Evolutionary conservation across 2,888 invertebrate genomes (phyloP).

Genomic region (Liposcelis brunnea): DNA sequence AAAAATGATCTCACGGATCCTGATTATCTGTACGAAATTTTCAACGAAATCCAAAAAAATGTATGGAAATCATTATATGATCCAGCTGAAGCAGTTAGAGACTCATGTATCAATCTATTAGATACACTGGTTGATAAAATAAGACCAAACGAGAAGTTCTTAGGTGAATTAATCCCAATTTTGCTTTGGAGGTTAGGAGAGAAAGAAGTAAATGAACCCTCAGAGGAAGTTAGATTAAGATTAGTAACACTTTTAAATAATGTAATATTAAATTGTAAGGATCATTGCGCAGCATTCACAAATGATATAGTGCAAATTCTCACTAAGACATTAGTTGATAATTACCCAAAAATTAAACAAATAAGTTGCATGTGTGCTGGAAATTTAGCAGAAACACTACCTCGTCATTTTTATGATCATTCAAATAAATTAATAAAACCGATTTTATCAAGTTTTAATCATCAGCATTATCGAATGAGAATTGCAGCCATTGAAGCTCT

Average conservation of each 20-base stretch:
- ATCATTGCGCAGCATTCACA: conserved; percentile 46
- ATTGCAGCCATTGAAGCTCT: conserved; percentile 55
- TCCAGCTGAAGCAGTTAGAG: conserved; percentile 43
- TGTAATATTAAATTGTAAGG: conserved; percentile 45
- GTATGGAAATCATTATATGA: conserved; percentile 34
- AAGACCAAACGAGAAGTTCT: conserved; percentile 49
- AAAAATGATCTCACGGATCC: conserved; percentile 25
- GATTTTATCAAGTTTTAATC: conserved; percentile 49
- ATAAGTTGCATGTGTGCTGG: conserved; percentile 57
- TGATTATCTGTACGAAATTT: conserved; percentile 27
- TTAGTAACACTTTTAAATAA: conserved; percentile 45
- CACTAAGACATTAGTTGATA: conserved; percentile 52
- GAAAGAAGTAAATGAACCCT: conserved; percentile 48
- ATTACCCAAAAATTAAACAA: conserved; percentile 63
- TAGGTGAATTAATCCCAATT: conserved; percentile 57
- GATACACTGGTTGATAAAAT: conserved; percentile 37
- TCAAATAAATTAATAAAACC: conserved; percentile 59
- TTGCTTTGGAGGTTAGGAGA: conserved; percentile 60
- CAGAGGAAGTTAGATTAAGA: conserved; percentile 67
- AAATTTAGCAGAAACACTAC: conserved; percentile 40
- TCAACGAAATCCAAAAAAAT: conserved; percentile 29
- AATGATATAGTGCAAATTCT: conserved; percentile 59
- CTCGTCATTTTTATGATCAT: conserved; percentile 54
- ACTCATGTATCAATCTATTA: conserved; percentile 36
- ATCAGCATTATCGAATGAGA: conserved; percentile 70